Conservation (phyloP, 2,888 invertebrate genomes). For the Cylindroiulus punctatus region DNA sequence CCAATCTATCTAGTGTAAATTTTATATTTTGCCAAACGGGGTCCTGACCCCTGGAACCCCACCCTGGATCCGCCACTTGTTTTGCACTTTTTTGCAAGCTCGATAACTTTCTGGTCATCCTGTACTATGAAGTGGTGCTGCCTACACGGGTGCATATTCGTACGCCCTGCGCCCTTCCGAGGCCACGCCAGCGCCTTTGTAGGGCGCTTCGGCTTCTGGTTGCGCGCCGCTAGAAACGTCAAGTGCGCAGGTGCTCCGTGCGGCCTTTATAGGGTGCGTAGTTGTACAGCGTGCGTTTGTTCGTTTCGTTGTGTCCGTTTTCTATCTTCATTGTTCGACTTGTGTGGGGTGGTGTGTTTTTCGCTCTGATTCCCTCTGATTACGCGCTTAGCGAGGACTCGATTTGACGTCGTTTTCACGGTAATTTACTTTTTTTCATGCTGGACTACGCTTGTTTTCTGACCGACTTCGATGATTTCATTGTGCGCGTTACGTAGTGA, state of each 20-base stretch:
- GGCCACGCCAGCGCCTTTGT: background rate
- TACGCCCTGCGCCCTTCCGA: background rate
- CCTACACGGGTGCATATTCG: background rate
- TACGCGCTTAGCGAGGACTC: background rate
- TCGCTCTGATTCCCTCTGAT: conserved; percentile 38
- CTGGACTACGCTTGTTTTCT: background rate
- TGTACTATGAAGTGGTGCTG: background rate
- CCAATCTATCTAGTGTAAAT: too few species aligned
- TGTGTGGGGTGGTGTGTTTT: background rate
- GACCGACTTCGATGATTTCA: background rate
- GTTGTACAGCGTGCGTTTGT: conserved; percentile 1
- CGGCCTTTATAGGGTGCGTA: background rate
- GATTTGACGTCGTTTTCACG: background rate
- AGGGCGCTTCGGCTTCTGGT: background rate
- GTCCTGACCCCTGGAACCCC: too few species aligned
- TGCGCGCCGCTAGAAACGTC: background rate
- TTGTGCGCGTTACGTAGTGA: background rate
- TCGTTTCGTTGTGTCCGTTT: background rate
- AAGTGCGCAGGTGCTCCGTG: background rate
- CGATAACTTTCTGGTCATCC: background rate
- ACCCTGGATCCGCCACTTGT: too few species aligned
- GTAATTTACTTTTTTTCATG: background rate
- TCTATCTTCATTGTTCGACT: background rate
- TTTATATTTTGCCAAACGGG: too few species aligned
- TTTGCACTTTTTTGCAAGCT: too few species aligned